Evolutionary conservation across 2,888 invertebrate genomes (phyloP).

Genomic region (Beris chalybata): DNA sequence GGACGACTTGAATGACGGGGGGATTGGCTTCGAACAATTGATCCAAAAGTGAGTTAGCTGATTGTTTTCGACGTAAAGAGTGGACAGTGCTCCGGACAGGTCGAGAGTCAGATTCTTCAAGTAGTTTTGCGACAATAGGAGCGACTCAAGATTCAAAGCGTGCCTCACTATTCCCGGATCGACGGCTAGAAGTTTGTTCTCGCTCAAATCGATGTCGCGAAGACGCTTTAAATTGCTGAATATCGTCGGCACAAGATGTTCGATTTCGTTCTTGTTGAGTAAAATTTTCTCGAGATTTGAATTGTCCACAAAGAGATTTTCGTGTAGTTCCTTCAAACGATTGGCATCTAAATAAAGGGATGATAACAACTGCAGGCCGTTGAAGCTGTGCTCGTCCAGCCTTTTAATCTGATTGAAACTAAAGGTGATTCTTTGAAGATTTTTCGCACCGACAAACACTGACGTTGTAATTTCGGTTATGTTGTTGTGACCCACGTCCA

Average conservation of each 20-base stretch:
- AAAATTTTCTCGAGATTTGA: conserved; percentile 48
- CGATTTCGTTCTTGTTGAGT: conserved; percentile 50
- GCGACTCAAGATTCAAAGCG: conserved; percentile 48
- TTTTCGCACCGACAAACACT: conserved; percentile 13
- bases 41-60: conserved; percentile 42
- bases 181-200: conserved; percentile 47
- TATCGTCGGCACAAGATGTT: conserved; percentile 48
- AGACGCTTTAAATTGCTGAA: conserved; percentile 50
- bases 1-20: conserved; percentile 35
- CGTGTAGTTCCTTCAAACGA: conserved; percentile 45
- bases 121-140: conserved; percentile 47
- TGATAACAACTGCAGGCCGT: not conserved
- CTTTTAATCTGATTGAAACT: conserved; percentile 4
- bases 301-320: conserved; percentile 51
- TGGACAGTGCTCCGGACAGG: conserved; percentile 45
- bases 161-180: conserved; percentile 51
- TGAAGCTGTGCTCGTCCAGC: conserved; percentile 19
- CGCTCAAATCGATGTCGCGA: conserved; percentile 50
- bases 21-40: not conserved
- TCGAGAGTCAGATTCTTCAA: conserved; percentile 46
- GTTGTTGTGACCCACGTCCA: conserved; percentile 6
- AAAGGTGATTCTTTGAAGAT: not conserved
- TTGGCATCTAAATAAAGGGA: conserved; percentile 40
- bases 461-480: conserved; percentile 7
- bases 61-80: conserved; percentile 50